Evolutionary conservation across 2,888 invertebrate genomes (phyloP).

Genomic region (Rhynchonema sp.): DNA sequence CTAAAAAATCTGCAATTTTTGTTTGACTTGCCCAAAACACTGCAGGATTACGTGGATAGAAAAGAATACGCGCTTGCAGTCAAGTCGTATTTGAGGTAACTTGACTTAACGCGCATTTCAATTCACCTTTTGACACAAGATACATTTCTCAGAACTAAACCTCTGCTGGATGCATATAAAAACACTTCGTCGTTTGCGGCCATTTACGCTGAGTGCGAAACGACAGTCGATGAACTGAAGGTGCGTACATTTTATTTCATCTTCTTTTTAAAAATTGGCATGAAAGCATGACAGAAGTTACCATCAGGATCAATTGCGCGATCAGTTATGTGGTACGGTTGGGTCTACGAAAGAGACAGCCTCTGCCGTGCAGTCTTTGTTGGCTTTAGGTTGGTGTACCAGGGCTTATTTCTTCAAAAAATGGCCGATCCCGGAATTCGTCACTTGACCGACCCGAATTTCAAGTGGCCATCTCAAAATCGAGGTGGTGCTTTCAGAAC

Average conservation of each 20-base stretch:
- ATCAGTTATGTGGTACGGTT: background rate
- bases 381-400: no score
- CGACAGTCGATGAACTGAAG: conserved; percentile 4
- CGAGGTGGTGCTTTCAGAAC: no score
- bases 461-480: no score
- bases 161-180: conserved; percentile 11
- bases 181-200: conserved; percentile 12
- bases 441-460: no score
- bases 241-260: background rate
- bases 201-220: conserved; percentile 6
- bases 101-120: no score
- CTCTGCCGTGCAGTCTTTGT: background rate
- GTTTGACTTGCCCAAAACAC: conserved; percentile 19
- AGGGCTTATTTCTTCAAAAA: no score
- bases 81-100: no score
- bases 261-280: no score
- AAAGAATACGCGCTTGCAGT: conserved; percentile 13
- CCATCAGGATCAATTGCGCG: background rate
- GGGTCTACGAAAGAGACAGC: background rate
- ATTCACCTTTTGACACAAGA: no score
- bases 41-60: conserved; percentile 16
- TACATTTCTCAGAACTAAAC: conserved; percentile 11
- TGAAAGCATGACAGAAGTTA: background rate
- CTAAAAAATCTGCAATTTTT: conserved; percentile 21
- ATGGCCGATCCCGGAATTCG: no score